phyloP scores from a whole-genome alignment of 2,797 vertebrate genomes.

The Spinus olivaceus region DNA sequence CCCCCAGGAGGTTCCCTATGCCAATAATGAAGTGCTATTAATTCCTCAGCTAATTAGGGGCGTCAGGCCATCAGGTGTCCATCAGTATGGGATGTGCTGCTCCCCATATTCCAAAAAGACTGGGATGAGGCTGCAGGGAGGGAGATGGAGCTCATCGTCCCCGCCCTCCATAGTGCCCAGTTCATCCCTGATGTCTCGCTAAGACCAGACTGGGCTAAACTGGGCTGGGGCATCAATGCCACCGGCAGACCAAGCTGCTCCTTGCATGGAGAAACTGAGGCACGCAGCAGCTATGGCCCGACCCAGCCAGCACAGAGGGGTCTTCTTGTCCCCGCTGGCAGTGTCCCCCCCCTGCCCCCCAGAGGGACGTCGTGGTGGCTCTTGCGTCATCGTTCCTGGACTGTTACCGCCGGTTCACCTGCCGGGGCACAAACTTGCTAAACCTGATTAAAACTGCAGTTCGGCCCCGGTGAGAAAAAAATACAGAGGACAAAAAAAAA shows the following conservation, averaged over 20 bases:
- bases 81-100: fast-evolving
- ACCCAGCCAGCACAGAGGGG: fast-evolving
- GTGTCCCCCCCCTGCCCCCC: not conserved
- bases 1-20: fast-evolving
- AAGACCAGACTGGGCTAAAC: not conserved
- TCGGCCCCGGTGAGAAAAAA: not conserved
- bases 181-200: not conserved
- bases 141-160: not conserved
- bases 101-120: not conserved
- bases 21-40: not conserved
- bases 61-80: fast-evolving
- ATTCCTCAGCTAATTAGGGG: not conserved
- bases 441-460: constrained; percentile 10
- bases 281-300: not conserved
- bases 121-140: fast-evolving
- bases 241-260: not conserved
- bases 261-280: not conserved
- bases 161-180: fast-evolving
- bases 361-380: not conserved
- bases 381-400: not conserved
- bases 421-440: not conserved
- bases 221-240: not conserved
- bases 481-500: not conserved
- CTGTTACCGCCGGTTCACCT: not conserved
- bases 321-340: fast-evolving